Percentiles rank a stretch among this genome's conserved stretches.
These are phyloP conservation scores for Lates calcarifer DNA, from an alignment of 2,113 vertebrate species.

Conservation along the genomic window DNA sequence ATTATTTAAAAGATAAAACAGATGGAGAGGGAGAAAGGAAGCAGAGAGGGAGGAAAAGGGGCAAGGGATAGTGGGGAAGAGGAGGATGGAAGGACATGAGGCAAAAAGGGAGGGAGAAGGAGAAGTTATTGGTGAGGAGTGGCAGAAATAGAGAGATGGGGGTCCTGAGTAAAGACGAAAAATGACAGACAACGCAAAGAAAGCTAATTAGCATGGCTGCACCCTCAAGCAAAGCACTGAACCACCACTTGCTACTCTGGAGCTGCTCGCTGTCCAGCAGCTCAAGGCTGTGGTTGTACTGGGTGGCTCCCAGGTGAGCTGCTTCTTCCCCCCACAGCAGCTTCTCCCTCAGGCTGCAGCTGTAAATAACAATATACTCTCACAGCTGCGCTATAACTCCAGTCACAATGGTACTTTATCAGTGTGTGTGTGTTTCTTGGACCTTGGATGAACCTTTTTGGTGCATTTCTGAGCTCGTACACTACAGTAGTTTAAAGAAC, in stretches of 20 bases:
- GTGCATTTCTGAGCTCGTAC: background rate
- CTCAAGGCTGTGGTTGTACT: conserved; percentile 54
- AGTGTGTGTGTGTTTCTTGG: conserved; percentile 8
- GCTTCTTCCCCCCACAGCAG: conserved; percentile 22
- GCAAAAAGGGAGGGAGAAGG: background rate
- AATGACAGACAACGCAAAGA: conserved; percentile 4
- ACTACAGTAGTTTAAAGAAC: background rate
- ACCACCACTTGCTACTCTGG: conserved; percentile 6
- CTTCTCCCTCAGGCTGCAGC: conserved; percentile 14
- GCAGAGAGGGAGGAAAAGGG: conserved; percentile 30
- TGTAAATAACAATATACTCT: conserved; percentile 52
- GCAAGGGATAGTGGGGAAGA: background rate
- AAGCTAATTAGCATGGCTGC: conserved; percentile 39
- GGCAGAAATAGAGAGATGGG: conserved; percentile 6
- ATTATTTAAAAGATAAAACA: conserved; percentile 71
- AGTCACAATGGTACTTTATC: conserved; percentile 34
- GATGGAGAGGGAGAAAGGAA: conserved; percentile 48
- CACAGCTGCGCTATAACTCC: conserved; percentile 37
- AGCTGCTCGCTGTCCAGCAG: conserved; percentile 46
- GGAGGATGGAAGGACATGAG: background rate
- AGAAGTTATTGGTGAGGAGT: conserved; percentile 14
- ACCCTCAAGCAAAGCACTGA: conserved; percentile 57
- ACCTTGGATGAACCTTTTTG: conserved; percentile 17
- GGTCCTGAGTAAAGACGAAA: background rate
- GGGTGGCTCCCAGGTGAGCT: conserved; percentile 41